phyloP scores from a whole-genome alignment of 1,140 invertebrate genomes.

The Drosophila punjabiensis region DNA sequence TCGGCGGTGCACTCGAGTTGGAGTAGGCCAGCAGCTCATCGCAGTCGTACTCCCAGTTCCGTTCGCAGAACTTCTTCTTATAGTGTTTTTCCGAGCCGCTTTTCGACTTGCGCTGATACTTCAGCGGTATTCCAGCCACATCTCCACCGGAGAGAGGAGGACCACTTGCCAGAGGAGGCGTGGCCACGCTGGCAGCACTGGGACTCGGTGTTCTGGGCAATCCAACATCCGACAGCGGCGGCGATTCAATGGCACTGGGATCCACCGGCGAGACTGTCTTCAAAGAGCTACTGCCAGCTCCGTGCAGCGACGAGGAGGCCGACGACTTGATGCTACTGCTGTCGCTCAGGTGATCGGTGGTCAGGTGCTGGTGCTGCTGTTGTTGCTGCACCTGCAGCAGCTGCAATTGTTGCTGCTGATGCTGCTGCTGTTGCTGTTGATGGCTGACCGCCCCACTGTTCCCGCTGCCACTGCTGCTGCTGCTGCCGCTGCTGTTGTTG shows the following conservation, averaged over 20 bases:
- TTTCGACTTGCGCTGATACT: constrained; percentile 89
- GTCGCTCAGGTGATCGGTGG: constrained; percentile 74
- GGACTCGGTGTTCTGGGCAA: constrained; percentile 90
- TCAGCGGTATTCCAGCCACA: constrained; percentile 85
- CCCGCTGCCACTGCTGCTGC: neutral
- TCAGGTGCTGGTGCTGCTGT: constrained; percentile 41
- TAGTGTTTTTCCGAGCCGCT: constrained; percentile 88
- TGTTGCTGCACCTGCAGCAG: constrained; percentile 14
- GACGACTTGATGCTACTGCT: constrained; percentile 80
- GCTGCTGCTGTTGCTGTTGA: constrained; percentile 24
- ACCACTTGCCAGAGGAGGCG: constrained; percentile 84
- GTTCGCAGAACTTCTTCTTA: constrained; percentile 91
- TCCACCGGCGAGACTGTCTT: constrained; percentile 77
- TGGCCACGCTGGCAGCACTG: constrained; percentile 85
- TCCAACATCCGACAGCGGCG: constrained; percentile 87
- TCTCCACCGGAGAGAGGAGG: constrained; percentile 36
- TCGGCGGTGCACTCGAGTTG: constrained; percentile 68
- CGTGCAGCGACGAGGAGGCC: constrained; percentile 57
- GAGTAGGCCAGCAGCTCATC: constrained; percentile 83
- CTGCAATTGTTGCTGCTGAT: constrained; percentile 25
- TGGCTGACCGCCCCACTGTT: neutral
- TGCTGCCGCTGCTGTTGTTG: constrained; percentile 14
- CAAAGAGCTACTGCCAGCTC: constrained; percentile 54
- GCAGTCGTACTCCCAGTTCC: constrained; percentile 87
- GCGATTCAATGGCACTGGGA: constrained; percentile 85